Base-by-base conservation (phyloP, 2,797 vertebrate species). In the Australoheros facetus region DNA sequence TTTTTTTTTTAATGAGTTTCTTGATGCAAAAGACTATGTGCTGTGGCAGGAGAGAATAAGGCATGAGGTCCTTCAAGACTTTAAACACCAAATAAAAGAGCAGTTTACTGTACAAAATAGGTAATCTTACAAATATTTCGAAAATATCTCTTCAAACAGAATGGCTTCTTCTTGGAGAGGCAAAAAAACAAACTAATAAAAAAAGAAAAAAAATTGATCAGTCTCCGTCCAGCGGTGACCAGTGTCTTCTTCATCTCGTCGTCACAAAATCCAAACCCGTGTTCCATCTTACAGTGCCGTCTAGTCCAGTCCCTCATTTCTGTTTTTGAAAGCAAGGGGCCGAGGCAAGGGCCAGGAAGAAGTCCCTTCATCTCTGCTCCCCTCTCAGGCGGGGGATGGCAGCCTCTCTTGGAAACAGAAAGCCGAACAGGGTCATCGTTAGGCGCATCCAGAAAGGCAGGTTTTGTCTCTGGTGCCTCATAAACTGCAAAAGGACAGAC, bases 31-130 rank as follows among this genome's bases (percentile, higher is more conserved):
- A 83, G 56, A 83, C 84, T 82, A 32, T 77, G 83, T 76, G 81
- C 90, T 89, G 92, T 73, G 88, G 89, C 87, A 87, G 90, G 93
- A 94, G 92, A 94, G 92, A 92, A 91, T 95, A 95, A 96, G 95
- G 95, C 95, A 94, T 95, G 91, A 93, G 93, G 94, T 95, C 92
- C 93, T 94, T 93, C 91, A 93, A 93, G 92, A 93, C 87, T 90
- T 90, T 86, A 93, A 88, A 91, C 84, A 93, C 79, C 85, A 93
- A 94, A 91, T 82, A 92, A 94, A 92, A 91, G 87, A 94, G 90
- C 82, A 89, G 89, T 92, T 86, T 92, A 92, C 94, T 96, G 94
- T 95, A 95, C 94, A 95, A 96, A 96, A 96, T 95, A 95, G 93
- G 91, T 93, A 79, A 95, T 95, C 92, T 95, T 94, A 93, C 94